These are phyloP conservation scores for Oreocharis arfaki DNA, from an alignment of 2,113 vertebrate species.

Conservation along the genomic window DNA sequence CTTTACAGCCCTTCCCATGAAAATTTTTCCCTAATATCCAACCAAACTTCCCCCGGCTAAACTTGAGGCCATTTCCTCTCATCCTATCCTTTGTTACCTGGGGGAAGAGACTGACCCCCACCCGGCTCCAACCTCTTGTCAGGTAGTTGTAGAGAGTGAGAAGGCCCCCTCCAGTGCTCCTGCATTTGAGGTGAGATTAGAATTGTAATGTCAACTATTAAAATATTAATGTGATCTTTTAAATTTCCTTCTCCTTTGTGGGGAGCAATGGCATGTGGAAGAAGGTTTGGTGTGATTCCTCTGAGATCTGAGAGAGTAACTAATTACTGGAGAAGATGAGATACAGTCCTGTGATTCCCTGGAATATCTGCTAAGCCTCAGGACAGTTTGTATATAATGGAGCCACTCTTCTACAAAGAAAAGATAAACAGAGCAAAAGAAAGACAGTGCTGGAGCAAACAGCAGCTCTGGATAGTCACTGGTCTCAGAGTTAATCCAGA, in stretches of 20 bases:
- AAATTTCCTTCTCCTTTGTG: background rate
- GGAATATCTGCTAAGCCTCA: conserved; percentile 33
- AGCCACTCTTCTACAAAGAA: background rate
- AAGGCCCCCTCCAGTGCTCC: background rate
- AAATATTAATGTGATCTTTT: background rate
- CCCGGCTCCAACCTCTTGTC: background rate
- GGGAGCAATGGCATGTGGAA: background rate
- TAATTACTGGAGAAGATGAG: conserved; percentile 20
- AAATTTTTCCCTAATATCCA: background rate
- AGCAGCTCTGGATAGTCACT: conserved; percentile 27
- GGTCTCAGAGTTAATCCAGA: conserved; percentile 39
- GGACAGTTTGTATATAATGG: conserved; percentile 31
- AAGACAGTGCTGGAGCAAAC: background rate
- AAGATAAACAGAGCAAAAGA: conserved; percentile 26
- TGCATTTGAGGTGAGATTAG: background rate
- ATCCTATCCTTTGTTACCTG: background rate
- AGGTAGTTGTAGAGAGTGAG: background rate
- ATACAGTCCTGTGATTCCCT: background rate
- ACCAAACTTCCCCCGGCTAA: background rate
- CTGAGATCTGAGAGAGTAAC: background rate
- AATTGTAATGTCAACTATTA: background rate
- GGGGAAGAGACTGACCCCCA: background rate
- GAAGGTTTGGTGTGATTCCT: background rate
- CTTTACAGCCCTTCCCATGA: background rate
- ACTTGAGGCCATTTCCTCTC: background rate